A percentile compares a stretch with the other conserved stretches of the same genome.
These are phyloP conservation scores for Zaprionus lachaisei DNA, from an alignment of 1,140 invertebrate species.

Conservation along the genomic window DNA sequence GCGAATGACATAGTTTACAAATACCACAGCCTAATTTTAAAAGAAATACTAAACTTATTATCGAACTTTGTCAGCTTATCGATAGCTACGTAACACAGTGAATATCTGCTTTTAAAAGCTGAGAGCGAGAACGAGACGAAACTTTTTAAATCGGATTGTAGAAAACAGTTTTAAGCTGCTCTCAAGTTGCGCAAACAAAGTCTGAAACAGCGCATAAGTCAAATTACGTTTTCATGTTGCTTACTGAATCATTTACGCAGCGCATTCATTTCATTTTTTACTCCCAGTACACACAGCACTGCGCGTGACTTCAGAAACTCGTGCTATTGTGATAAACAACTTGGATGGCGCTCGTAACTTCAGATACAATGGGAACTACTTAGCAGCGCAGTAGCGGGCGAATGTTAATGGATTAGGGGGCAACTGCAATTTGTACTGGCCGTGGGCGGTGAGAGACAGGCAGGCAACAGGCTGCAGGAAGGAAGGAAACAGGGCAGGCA, in stretches of 20 bases:
- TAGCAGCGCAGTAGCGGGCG: constrained; percentile 29
- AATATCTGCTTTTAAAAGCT: background rate
- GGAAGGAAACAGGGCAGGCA: constrained; percentile 17
- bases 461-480: background rate
- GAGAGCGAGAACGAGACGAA: background rate
- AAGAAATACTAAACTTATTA: background rate
- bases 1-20: background rate
- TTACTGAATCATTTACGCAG: constrained; percentile 24
- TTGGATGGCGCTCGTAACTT: constrained; percentile 39
- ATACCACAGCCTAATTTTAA: background rate
- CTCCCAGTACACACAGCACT: background rate
- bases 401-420: constrained; percentile 47
- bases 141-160: constrained; percentile 12
- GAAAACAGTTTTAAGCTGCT: constrained; percentile 18
- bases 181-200: constrained; percentile 7
- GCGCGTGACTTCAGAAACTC: constrained; percentile 22
- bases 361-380: constrained; percentile 47
- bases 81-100: background rate
- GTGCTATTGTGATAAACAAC: constrained; percentile 39
- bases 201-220: constrained; percentile 26
- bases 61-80: background rate
- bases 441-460: background rate
- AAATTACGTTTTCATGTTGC: constrained; percentile 50
- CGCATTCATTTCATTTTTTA: constrained; percentile 23
- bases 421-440: constrained; percentile 28